Evolutionary conservation across 2,888 invertebrate genomes (phyloP).

Genomic region (Hofmannophila pseudospretella): DNA sequence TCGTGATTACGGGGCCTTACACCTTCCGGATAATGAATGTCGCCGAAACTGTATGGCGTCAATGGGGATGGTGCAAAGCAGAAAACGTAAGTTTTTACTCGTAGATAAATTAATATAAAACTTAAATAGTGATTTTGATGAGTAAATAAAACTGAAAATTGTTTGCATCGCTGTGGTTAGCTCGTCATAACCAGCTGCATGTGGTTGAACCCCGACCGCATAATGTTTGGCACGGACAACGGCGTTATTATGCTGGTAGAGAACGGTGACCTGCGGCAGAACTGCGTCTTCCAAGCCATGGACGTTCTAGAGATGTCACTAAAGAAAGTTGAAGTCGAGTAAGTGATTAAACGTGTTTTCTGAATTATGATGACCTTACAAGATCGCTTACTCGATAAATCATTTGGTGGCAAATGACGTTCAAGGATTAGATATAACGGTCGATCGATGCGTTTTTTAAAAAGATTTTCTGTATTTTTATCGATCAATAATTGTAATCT

Average conservation of each 20-base stretch:
- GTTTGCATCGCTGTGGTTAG: constrained; percentile 30
- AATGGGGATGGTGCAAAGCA: constrained; percentile 90
- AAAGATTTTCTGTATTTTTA: no score
- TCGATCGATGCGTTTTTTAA: no score
- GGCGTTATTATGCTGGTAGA: constrained; percentile 89
- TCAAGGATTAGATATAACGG: no score
- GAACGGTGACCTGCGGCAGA: constrained; percentile 87
- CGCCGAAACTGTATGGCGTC: constrained; percentile 87
- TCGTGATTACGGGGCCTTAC: constrained; percentile 81
- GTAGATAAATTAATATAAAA: no score
- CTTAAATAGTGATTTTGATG: no score
- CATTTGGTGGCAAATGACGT: no score
- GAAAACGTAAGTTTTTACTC: background rate
- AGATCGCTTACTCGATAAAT: no score
- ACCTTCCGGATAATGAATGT: constrained; percentile 87
- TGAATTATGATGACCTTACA: no score
- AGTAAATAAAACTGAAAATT: no score
- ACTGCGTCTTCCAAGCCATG: constrained; percentile 78
- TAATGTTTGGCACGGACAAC: constrained; percentile 88
- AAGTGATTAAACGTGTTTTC: constrained; percentile 26
- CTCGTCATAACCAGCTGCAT: constrained; percentile 85
- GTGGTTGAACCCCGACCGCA: constrained; percentile 90
- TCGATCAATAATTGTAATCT: no score
- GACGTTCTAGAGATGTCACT: constrained; percentile 80
- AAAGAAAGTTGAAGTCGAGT: constrained; percentile 79